phyloP scores from a whole-genome alignment of 2,113 vertebrate species.

The Tauraco erythrolophus region DNA sequence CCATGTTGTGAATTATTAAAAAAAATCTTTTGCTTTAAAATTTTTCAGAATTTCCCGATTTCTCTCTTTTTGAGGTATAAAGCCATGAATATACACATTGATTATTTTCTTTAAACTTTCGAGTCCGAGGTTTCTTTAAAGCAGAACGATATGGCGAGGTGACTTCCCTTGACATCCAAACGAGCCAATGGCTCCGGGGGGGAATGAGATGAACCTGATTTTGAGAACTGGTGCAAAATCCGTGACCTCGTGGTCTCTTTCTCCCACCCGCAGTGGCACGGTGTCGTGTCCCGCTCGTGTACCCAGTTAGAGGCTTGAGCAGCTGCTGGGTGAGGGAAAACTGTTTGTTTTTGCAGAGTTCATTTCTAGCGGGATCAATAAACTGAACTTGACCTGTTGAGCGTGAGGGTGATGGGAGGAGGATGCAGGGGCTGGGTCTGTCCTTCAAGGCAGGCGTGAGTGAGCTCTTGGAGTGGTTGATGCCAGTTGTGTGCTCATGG shows the following conservation, averaged over 20 bases:
- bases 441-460: fast-evolving
- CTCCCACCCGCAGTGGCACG: fast-evolving
- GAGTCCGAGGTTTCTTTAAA: background rate
- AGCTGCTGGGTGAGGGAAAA: background rate
- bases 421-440: background rate
- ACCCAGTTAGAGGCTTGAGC: background rate
- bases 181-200: background rate
- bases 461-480: background rate
- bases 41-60: background rate
- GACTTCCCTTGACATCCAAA: background rate
- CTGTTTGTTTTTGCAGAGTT: background rate
- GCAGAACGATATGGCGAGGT: background rate
- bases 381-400: background rate
- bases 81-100: background rate
- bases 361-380: background rate
- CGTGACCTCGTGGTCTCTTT: background rate
- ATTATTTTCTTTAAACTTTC: background rate
- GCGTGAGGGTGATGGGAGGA: fast-evolving
- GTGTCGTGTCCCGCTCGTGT: background rate
- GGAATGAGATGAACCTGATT: background rate
- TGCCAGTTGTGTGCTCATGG: fast-evolving
- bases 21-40: background rate
- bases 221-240: background rate
- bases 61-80: background rate
- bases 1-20: background rate